A percentile compares a stretch with the other conserved stretches of the same genome.
These are phyloP conservation scores for Zaprionus capensis DNA, from an alignment of 1,140 invertebrate genomes.

Conservation along the genomic window DNA sequence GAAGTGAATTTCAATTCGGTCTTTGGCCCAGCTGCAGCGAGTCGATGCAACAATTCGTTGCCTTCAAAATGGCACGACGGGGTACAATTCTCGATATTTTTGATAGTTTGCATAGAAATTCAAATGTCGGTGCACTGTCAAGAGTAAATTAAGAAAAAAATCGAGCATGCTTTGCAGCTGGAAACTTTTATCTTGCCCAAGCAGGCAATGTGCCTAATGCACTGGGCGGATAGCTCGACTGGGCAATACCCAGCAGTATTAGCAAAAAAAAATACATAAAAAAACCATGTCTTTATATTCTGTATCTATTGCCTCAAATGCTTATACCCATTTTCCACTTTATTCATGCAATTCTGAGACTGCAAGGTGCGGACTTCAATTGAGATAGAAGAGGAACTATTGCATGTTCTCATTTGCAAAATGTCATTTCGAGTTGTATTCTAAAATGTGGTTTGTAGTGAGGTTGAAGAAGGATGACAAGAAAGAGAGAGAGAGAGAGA, in stretches of 20 bases:
- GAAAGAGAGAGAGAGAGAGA: neutral
- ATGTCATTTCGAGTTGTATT: constrained; percentile 12
- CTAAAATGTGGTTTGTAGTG: neutral
- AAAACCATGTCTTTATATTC: neutral
- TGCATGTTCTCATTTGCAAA: constrained; percentile 23
- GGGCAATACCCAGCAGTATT: neutral
- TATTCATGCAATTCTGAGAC: neutral
- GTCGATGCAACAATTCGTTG: constrained; percentile 64
- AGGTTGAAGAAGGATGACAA: neutral
- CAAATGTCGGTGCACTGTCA: constrained; percentile 52
- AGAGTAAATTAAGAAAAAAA: constrained; percentile 61
- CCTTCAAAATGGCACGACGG: constrained; percentile 53
- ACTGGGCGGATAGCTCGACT: neutral
- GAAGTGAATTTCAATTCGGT: constrained; percentile 34
- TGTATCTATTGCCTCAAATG: neutral
- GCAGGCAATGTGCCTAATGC: constrained; percentile 29
- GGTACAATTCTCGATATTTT: constrained; percentile 54
- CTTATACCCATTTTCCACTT: neutral
- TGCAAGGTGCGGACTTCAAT: neutral
- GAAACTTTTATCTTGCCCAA: constrained; percentile 55
- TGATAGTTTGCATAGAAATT: constrained; percentile 72
- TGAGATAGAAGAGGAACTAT: constrained; percentile 27
- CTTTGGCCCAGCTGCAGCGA: neutral
- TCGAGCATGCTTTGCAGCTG: constrained; percentile 8
- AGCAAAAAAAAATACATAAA: too few relatives aligned